These are phyloP conservation scores for Seriola rivoliana DNA, from an alignment of 2,113 vertebrate genomes.

Conservation along the genomic window DNA sequence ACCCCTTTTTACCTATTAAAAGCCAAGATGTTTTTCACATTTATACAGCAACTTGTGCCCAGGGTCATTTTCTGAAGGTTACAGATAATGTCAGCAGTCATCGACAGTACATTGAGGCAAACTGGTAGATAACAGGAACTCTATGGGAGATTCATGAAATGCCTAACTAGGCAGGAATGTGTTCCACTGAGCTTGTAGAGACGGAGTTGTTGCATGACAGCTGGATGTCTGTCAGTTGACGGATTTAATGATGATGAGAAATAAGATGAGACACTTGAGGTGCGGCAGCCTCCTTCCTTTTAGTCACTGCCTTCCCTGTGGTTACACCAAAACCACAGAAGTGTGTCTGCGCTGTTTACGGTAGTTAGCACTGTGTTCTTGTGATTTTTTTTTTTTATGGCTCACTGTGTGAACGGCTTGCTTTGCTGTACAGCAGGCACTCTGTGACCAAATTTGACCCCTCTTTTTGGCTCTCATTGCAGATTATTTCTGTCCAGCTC, in stretches of 20 bases:
- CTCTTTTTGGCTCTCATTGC: constrained; percentile 9
- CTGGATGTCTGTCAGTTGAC: neutral
- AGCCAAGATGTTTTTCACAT: neutral
- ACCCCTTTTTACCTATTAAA: neutral
- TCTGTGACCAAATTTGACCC: constrained; percentile 12
- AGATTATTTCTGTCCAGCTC: constrained; percentile 25
- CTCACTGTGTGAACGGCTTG: neutral
- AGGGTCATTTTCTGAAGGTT: neutral
- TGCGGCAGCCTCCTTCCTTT: constrained; percentile 11
- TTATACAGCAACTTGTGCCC: neutral
- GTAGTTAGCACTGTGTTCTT: constrained; percentile 2
- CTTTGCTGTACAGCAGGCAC: neutral
- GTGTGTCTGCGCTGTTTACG: constrained; percentile 7
- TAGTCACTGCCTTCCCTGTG: constrained; percentile 43
- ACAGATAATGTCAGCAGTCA: neutral
- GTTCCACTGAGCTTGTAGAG: constrained; percentile 19
- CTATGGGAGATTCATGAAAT: neutral
- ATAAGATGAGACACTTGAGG: constrained; percentile 11
- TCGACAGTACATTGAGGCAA: neutral
- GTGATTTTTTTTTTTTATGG: neutral
- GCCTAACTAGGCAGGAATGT: neutral
- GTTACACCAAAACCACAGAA: constrained; percentile 28
- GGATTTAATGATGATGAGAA: constrained; percentile 29
- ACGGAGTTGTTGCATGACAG: constrained; percentile 4
- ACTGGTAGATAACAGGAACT: neutral